These are phyloP conservation scores for Hemiprocne comata DNA, from an alignment of 2,113 vertebrate species.

Conservation along the genomic window DNA sequence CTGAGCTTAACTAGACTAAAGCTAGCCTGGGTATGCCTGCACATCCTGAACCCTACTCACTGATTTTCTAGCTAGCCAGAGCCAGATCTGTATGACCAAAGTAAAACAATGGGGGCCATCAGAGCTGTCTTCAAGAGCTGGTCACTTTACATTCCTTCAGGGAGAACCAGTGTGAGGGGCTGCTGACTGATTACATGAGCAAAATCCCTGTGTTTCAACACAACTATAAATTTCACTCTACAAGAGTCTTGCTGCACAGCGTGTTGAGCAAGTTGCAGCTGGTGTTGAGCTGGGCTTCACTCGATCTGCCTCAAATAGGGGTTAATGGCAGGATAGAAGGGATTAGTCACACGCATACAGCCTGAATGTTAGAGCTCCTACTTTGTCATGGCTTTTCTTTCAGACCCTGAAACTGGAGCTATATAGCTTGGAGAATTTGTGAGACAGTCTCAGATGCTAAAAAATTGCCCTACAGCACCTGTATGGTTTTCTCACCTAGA, in stretches of 20 bases:
- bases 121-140: neutral
- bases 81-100: neutral
- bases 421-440: neutral
- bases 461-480: neutral
- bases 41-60: neutral
- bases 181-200: neutral
- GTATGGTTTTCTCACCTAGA: neutral
- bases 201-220: neutral
- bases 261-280: neutral
- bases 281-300: neutral
- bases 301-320: neutral
- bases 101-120: neutral
- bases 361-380: neutral
- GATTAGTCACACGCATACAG: neutral
- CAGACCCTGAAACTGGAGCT: neutral
- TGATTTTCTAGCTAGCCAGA: neutral
- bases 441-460: neutral
- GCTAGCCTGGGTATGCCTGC: neutral
- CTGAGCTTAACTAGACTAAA: neutral
- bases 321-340: neutral
- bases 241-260: neutral
- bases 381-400: neutral
- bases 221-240: neutral
- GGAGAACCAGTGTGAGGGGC: neutral
- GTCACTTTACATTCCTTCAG: neutral